Conservation (phyloP, 2,888 invertebrate species). For the Isoperla grammatica region DNA sequence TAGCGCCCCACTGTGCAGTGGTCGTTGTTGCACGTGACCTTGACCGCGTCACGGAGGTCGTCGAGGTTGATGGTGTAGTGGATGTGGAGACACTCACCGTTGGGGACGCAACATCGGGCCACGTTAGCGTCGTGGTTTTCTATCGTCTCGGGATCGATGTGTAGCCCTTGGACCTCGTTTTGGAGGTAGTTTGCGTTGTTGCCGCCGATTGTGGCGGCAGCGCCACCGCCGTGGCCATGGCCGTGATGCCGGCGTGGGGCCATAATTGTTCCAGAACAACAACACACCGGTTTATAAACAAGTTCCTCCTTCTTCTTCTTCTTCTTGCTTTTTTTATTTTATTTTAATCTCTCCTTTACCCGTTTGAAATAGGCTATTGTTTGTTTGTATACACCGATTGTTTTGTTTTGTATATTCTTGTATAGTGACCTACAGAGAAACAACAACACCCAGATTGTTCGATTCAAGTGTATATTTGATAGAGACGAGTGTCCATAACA, state of each 20-base stretch:
- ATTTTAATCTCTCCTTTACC: too few relatives aligned
- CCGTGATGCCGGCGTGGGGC: slow-evolving; percentile 36
- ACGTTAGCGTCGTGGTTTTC: slow-evolving; percentile 47
- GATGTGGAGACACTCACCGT: slow-evolving; percentile 69
- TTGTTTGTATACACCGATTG: too few relatives aligned
- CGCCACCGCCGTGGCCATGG: slow-evolving; percentile 36
- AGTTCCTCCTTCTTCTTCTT: too few relatives aligned
- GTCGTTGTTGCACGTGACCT: slow-evolving; percentile 93
- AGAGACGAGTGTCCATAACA: too few relatives aligned
- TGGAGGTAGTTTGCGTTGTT: slow-evolving; percentile 16
- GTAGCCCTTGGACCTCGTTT: slow-evolving; percentile 26
- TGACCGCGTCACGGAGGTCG: slow-evolving; percentile 73
- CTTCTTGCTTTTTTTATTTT: too few relatives aligned
- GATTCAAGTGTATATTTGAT: too few relatives aligned
- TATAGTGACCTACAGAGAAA: too few relatives aligned
- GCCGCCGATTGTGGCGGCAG: slow-evolving; percentile 28
- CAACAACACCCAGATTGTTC: too few relatives aligned
- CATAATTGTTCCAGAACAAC: slow-evolving; percentile 10
- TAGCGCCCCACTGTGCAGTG: slow-evolving; percentile 80
- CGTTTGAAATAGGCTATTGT: too few relatives aligned
- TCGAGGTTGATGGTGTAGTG: slow-evolving; percentile 56
- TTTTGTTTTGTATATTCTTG: too few relatives aligned
- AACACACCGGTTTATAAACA: neutral
- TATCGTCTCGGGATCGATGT: slow-evolving; percentile 32
- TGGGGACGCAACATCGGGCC: slow-evolving; percentile 74